Percentiles rank a stretch among this genome's conserved stretches.
These are phyloP conservation scores for Melopsittacus undulatus DNA, from an alignment of 2,797 vertebrate species.

Conservation along the genomic window DNA sequence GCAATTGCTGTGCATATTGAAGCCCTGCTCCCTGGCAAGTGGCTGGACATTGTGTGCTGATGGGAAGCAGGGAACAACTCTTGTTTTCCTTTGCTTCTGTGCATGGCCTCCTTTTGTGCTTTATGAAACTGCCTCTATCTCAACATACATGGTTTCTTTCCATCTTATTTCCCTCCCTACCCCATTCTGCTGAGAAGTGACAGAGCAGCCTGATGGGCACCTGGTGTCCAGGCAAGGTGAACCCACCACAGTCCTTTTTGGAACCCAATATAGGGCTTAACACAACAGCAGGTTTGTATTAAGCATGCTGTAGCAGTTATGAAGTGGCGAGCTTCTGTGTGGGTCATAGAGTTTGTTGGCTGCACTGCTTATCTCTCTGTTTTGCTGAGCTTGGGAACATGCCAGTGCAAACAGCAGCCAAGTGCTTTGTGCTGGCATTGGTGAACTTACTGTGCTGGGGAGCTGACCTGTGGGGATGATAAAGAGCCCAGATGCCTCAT, in stretches of 20 bases:
- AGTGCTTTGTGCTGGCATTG: neutral
- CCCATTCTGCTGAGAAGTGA: neutral
- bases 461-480: neutral
- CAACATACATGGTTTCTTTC: neutral
- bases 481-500: neutral
- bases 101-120: neutral
- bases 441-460: neutral
- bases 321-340: neutral
- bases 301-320: neutral
- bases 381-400: neutral
- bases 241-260: neutral
- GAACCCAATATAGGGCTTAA: fast-evolving
- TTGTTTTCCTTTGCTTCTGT: neutral
- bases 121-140: neutral
- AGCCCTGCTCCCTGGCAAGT: neutral
- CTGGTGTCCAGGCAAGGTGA: neutral
- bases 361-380: neutral
- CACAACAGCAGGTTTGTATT: neutral
- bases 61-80: neutral
- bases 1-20: fast-evolving
- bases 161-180: neutral
- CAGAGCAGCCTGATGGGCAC: neutral
- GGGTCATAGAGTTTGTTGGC: neutral
- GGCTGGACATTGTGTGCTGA: neutral
- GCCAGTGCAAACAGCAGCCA: neutral